Percentiles rank a stretch among this genome's conserved stretches.
These are phyloP conservation scores for Macaria notata DNA, from an alignment of 2,888 invertebrate genomes.

Conservation along the genomic window DNA sequence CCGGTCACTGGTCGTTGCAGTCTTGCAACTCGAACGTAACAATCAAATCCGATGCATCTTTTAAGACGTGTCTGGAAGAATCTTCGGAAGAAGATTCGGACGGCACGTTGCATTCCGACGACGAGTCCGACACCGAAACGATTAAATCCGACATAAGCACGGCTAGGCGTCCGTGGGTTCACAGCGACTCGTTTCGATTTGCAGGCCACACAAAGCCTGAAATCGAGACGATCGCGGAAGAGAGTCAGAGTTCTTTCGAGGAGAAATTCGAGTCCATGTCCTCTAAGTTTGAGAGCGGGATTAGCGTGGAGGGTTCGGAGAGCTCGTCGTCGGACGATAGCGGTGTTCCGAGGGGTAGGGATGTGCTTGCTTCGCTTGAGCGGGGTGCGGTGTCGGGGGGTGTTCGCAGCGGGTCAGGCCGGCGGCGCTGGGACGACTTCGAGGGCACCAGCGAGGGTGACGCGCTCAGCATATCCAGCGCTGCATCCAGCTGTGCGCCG, in stretches of 20 bases:
- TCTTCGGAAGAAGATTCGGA: conserved; percentile 70
- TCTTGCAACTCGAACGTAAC: conserved; percentile 72
- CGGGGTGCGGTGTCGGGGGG: conserved; percentile 69
- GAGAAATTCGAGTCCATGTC: conserved; percentile 55
- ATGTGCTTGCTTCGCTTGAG: conserved; percentile 80
- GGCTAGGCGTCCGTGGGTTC: conserved; percentile 71
- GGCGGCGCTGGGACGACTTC: conserved; percentile 73
- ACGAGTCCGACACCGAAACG: conserved; percentile 72
- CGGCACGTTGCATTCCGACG: conserved; percentile 69
- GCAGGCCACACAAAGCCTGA: conserved; percentile 52
- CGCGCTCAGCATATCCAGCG: conserved; percentile 74
- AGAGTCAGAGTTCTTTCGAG: conserved; percentile 44
- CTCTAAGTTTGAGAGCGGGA: conserved; percentile 69
- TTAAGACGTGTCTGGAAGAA: conserved; percentile 68
- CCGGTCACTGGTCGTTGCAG: conserved; percentile 71
- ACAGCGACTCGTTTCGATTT: conserved; percentile 73
- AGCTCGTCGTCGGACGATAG: conserved; percentile 70
- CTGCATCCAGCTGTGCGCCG: conserved; percentile 74
- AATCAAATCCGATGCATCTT: conserved; percentile 67
- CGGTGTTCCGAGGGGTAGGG: conserved; percentile 67
- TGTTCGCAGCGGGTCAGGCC: conserved; percentile 80
- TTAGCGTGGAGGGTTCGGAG: conserved; percentile 63
- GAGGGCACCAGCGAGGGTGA: conserved; percentile 74
- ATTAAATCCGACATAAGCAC: conserved; percentile 69
- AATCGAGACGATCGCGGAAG: conserved; percentile 55